Base-by-base conservation (phyloP, 2,797 vertebrate genomes). In the Helarctos malayanus region DNA sequence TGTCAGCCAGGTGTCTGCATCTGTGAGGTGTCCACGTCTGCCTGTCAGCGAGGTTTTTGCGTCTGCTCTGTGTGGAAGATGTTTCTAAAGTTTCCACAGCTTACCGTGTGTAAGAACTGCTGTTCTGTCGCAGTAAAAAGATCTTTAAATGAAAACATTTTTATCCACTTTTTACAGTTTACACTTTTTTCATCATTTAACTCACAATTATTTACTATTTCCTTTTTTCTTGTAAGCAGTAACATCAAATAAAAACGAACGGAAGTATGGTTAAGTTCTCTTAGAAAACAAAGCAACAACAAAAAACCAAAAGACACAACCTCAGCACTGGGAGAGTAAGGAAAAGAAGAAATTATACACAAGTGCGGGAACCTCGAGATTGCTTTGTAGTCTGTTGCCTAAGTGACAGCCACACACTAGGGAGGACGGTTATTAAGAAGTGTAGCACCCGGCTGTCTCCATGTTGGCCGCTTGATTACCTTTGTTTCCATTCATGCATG, bases 181-280 rank as follows among this genome's bases (percentile, higher is more conserved):
- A 59, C n/a, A 19, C 12, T 71, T 81, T 4, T 49, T 82, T 68
- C 7, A 52, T 76, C 45, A 76, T 57, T 86, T 92, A 95, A 92
- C 47, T 84, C 15, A 59, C 90, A 94, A 85, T 90, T 69, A 71
- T 92, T 89, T 83, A 27, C 56, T 52, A 21, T 47, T 90, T 94
- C n/a, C 5, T 57, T 75, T 86, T 25, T 21, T 68, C 68, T 25
- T 79, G n/a, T 49, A 82, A 93, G 57, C 15, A 25, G 18, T 76
- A 94, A 71, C 45, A 84, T 69, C 7, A 78, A 57, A 52, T 76
- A 25, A 76, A 84, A 86, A 84, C 7, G 1, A 88, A 32, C 7
- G 85, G 19, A 52, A 81, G 11, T 75, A 49, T 29, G 45, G 11
- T 57, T 57, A 54, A 78, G 41, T 3, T 89, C 12, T 59, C 80